Conservation (phyloP, 2,888 invertebrate genomes). For the Orthosia incerta region DNA sequence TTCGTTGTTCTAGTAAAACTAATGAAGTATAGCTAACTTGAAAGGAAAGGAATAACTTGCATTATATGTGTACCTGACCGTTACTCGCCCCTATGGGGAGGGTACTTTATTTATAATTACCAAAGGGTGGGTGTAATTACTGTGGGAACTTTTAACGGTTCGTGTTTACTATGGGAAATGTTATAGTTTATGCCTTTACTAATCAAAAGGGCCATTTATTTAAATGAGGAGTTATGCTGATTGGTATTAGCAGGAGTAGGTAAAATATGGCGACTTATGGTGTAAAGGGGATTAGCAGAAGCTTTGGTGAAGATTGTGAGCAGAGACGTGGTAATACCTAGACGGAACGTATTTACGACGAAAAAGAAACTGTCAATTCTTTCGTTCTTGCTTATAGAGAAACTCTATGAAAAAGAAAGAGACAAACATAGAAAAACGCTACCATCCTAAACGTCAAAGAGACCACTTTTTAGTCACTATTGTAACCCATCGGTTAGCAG, state of each 20-base stretch:
- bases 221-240: not conserved
- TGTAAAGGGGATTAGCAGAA: not conserved
- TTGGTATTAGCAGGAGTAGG: not conserved
- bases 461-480: no score
- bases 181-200: not conserved
- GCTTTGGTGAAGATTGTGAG: no score
- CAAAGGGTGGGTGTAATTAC: not conserved
- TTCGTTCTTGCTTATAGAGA: no score
- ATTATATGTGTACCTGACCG: constrained; percentile 7
- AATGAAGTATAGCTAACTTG: not conserved
- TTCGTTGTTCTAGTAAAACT: no score
- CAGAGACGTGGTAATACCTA: no score
- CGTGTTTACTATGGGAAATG: not conserved
- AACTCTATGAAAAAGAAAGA: no score
- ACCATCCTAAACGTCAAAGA: no score
- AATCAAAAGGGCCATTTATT: not conserved
- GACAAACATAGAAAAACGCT: no score
- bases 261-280: not conserved
- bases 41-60: no score
- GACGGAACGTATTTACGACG: no score
- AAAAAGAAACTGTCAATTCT: no score
- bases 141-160: constrained; percentile 39
- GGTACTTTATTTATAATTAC: constrained; percentile 17
- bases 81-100: constrained; percentile 14
- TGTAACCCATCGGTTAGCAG: no score